A percentile compares a stretch with the other conserved stretches of the same genome.
These are phyloP conservation scores for Quadriops clusia DNA, from an alignment of 2,888 invertebrate species.

Conservation along the genomic window DNA sequence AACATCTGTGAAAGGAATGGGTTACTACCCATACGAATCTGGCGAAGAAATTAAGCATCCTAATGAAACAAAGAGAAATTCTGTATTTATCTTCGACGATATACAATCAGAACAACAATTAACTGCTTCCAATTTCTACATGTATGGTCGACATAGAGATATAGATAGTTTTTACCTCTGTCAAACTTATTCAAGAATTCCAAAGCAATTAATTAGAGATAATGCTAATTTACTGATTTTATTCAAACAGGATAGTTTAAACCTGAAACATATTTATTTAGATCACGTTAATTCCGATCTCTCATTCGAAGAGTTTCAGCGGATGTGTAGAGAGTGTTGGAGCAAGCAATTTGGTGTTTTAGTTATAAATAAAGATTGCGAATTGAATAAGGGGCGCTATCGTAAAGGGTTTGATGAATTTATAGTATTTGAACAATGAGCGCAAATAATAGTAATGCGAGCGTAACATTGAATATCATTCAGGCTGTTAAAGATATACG, in stretches of 20 bases:
- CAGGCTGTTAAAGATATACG: too few relatives aligned
- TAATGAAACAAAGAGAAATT: too few relatives aligned
- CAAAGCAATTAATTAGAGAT: conserved; percentile 30
- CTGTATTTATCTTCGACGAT: conserved; percentile 32
- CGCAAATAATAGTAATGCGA: too few relatives aligned
- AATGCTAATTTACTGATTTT: conserved; percentile 28
- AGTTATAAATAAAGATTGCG: conserved; percentile 23
- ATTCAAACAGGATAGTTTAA: conserved; percentile 29
- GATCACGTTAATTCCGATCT: conserved; percentile 22
- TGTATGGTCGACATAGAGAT: conserved; percentile 26
- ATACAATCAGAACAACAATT: conserved; percentile 26
- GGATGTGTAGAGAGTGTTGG: conserved; percentile 25
- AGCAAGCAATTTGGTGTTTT: conserved; percentile 22
- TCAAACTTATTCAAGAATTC: conserved; percentile 28
- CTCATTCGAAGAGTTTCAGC: conserved; percentile 21
- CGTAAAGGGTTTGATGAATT: conserved; percentile 22
- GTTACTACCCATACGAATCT: conserved; percentile 17
- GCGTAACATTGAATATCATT: too few relatives aligned
- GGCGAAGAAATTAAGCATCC: too few relatives aligned
- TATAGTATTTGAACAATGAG: too few relatives aligned
- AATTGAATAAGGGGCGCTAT: conserved; percentile 23
- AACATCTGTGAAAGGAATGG: conserved; percentile 16
- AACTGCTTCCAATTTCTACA: conserved; percentile 23
- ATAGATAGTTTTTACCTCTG: conserved; percentile 29
- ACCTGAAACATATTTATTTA: conserved; percentile 25